A percentile compares a stretch with the other conserved stretches of the same genome.
These are phyloP conservation scores for Andrena praecox DNA, from an alignment of 2,888 invertebrate genomes.

Conservation along the genomic window DNA sequence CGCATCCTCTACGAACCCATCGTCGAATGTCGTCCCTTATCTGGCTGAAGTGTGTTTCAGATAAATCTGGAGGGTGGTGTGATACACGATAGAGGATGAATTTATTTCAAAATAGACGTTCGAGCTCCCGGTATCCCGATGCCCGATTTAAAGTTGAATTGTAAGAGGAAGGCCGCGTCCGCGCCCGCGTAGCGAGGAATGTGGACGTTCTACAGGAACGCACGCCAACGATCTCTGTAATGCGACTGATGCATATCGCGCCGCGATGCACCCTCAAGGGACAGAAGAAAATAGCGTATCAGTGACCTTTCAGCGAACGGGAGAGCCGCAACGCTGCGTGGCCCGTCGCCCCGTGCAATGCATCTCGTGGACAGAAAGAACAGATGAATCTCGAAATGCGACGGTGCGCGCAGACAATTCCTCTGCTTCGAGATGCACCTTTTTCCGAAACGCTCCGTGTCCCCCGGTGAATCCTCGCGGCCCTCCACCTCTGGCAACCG, in stretches of 20 bases:
- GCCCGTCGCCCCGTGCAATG: background rate
- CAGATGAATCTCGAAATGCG: background rate
- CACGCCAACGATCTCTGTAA: conserved; percentile 42
- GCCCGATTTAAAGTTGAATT: conserved; percentile 10
- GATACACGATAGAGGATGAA: background rate
- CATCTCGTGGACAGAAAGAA: background rate
- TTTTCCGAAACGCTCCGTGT: conserved; percentile 1
- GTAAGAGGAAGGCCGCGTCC: conserved; percentile 3
- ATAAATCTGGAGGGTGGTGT: background rate
- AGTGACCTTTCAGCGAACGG: conserved; percentile 66
- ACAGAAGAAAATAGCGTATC: conserved; percentile 58
- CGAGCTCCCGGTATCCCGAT: background rate
- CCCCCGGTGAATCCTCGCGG: background rate
- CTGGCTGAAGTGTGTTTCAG: background rate
- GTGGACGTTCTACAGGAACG: conserved; percentile 2
- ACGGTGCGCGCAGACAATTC: conserved; percentile 4
- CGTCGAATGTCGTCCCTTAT: background rate
- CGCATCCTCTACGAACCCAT: background rate
- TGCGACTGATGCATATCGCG: conserved; percentile 49
- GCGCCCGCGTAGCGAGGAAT: background rate
- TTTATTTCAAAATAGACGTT: background rate
- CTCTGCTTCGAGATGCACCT: background rate
- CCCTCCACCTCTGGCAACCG: background rate
- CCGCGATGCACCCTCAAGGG: conserved; percentile 31
- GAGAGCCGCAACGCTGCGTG: conserved; percentile 9